phyloP scores from a whole-genome alignment of 2,888 invertebrate genomes.

The Harpalus rubripes region DNA sequence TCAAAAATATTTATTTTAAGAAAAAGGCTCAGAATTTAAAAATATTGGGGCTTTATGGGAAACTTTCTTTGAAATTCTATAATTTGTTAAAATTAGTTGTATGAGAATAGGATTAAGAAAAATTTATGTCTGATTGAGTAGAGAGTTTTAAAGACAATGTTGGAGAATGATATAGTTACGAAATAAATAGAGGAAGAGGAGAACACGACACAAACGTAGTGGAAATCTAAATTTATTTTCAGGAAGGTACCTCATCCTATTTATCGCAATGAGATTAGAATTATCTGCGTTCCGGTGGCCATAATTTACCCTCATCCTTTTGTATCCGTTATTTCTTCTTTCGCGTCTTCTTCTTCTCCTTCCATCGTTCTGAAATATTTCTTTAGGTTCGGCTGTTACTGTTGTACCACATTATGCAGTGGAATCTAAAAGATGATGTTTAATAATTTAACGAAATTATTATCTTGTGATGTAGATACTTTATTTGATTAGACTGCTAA shows the following conservation, averaged over 20 bases:
- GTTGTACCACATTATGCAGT: neutral
- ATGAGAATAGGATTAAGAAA: neutral
- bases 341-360: neutral
- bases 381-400: neutral
- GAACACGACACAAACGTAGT: neutral
- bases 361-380: constrained; percentile 8
- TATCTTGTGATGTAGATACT: neutral
- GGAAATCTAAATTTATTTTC: constrained; percentile 20
- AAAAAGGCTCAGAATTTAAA: too few species aligned
- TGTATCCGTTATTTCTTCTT: neutral
- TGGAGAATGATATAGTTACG: too few species aligned
- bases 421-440: constrained; percentile 6
- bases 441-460: constrained; percentile 12
- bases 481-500: constrained; percentile 40
- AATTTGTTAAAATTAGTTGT: neutral
- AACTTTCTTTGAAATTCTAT: too few species aligned
- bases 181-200: neutral
- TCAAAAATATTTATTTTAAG: too few species aligned
- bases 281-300: constrained; percentile 33
- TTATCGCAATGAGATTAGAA: constrained; percentile 42
- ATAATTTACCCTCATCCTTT: constrained; percentile 14
- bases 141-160: neutral
- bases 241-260: neutral
- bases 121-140: neutral
- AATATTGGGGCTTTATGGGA: too few species aligned